Base-by-base conservation (phyloP, 2,797 vertebrate genomes). In the Fistularia commersonii region DNA sequence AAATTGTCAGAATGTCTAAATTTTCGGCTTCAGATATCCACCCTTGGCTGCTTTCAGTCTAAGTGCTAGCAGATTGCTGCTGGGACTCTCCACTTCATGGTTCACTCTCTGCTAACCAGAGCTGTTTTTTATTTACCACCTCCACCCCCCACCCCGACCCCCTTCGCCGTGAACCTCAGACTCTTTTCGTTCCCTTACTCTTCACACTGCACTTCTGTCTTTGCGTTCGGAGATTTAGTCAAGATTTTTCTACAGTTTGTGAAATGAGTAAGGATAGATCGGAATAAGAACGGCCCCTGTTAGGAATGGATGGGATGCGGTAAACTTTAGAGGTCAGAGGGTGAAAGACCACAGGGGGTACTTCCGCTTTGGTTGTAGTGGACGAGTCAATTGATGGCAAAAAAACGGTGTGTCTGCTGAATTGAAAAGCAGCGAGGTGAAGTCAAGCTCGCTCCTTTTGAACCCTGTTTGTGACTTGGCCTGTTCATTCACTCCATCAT, bases 11-110 rank as follows among this genome's bases (percentile, higher is more conserved):
- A 66, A 59, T 62, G 53, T 81, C 46, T 40, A 45, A 41, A 48
- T 65, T 67, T 72, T 64, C 64, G 75, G 74, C 64, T 81, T 66
- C 72, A 57, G 62, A 69, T 52, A 48, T 32, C 77, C 75, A 84
- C 76, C 73, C 79, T 48, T 7, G 62, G 76, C 60, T 72, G 66
- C 64, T 75, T 76, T 74, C 48, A 38, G 59, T 66, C 32, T 85
- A 85, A 88, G 69, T 84, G 77, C 57, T 85, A 72, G 72, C 82
- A 86, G 80, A 80, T 69, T 79, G 70, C 57, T 70, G 63, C 61
- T 59, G 66, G 60, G 60, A 59, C 65, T 76, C 79, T 87, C 70
- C 50, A 57, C 59, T 70, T 59, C 55, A 45, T 38, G 45, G 67
- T 54, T 62, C 59, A 45, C 51, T 68, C 55, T 58, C 43, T 61